Base-by-base conservation (phyloP, 2,113 vertebrate species). In the Anhinga anhinga region DNA sequence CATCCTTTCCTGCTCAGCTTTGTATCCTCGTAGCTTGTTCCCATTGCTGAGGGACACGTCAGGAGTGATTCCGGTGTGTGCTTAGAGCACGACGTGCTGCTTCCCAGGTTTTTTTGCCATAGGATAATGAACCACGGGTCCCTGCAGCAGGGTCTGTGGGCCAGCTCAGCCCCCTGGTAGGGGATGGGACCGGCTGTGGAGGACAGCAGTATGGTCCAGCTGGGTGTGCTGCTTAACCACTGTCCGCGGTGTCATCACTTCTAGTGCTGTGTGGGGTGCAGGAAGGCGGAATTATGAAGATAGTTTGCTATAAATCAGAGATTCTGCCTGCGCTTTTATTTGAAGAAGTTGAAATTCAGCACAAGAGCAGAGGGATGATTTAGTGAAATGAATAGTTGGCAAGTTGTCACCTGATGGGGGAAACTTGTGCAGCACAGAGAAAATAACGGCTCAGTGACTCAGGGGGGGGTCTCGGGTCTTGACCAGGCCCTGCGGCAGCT, bases 21-120 rank as follows among this genome's bases (percentile, higher is more conserved):
- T 15, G 34, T 6, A 4, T 26, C 58, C 66, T 11, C 13, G 0
- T 4, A 1, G 47, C 55, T 40, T 2, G 0, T 44, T 13, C 29
- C 42, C 20, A 16, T 15, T 5, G 1, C 13, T 1, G 49, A 10
- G 42, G 69, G 80, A 9, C 3, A 53, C 3, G 0, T 0, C 13
- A 29, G 19, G 38, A 2, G 5, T 1, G 63, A 3, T 34, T 12
- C 26, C 44, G 34, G 20, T 1, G 17, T 4, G 44, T 19, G 20
- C 29, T 67, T 34, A 2, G 45, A 32, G 8, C 26, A 4, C 2
- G 1, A 20, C 32, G 34, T 59, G 32, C 49, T 40, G 40, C 69
- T 47, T 10, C 17, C n/a, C 11, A 8, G n/a, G 69, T 7, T 25
- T 72, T 53, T 50, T 14, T 22, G 2, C 13, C 50, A 13, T 1